A percentile compares a stretch with the other conserved stretches of the same genome.
phyloP scores from a whole-genome alignment of 2,888 invertebrate species.

The Melieria picta region DNA sequence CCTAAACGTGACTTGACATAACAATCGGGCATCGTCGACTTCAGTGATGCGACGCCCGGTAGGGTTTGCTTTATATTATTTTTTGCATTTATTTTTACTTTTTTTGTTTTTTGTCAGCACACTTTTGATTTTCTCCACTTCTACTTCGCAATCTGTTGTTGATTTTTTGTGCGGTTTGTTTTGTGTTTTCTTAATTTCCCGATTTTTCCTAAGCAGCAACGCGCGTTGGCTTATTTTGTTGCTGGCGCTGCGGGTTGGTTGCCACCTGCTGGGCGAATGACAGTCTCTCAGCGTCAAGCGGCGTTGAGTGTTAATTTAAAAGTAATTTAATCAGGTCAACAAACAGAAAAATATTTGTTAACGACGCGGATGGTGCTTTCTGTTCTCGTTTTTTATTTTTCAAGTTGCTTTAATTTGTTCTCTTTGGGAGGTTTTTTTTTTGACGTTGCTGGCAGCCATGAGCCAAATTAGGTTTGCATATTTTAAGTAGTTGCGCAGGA shows the following conservation, averaged over 20 bases:
- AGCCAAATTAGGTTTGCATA: too few species aligned
- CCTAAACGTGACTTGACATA: conserved; percentile 66
- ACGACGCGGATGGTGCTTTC: not conserved
- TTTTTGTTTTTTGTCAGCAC: not conserved
- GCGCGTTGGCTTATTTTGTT: not conserved
- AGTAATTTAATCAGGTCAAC: conserved; percentile 32
- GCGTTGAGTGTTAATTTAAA: conserved; percentile 21
- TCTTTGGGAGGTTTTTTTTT: too few species aligned
- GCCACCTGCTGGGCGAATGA: not conserved
- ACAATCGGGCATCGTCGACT: conserved; percentile 52
- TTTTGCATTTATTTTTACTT: not conserved
- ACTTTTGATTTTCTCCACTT: conserved; percentile 12
- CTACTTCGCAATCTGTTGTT: conserved; percentile 14
- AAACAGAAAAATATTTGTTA: conserved; percentile 24
- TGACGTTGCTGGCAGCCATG: too few species aligned
- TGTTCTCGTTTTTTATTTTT: too few species aligned
- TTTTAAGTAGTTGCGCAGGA: too few species aligned
- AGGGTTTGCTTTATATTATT: not conserved
- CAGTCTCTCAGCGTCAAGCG: not conserved
- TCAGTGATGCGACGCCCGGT: not conserved
- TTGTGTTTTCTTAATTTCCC: conserved; percentile 37
- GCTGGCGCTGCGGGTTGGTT: not conserved
- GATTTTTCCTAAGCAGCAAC: conserved; percentile 16
- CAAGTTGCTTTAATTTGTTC: too few species aligned
- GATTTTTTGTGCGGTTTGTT: conserved; percentile 33